phyloP scores from a whole-genome alignment of 2,888 invertebrate species.

The Oeneis ivallda region DNA sequence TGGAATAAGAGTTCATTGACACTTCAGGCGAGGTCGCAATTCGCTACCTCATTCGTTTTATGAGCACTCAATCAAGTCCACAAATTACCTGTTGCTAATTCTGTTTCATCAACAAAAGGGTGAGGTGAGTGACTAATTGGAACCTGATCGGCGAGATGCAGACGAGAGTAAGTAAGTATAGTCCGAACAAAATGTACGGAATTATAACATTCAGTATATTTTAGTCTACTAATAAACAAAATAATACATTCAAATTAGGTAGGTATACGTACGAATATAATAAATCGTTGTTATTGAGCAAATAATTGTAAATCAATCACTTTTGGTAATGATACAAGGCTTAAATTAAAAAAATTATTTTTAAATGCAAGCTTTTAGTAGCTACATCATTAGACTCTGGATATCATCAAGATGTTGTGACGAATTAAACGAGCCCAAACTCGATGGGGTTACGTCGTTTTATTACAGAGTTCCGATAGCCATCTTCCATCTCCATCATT shows the following conservation, averaged over 20 bases:
- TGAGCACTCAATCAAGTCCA: constrained; percentile 46
- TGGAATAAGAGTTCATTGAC: constrained; percentile 41
- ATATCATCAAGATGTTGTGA: too few relatives aligned
- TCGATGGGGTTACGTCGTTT: too few relatives aligned
- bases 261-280: neutral
- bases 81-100: constrained; percentile 45
- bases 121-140: constrained; percentile 36
- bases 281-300: too few relatives aligned
- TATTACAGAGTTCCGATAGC: too few relatives aligned
- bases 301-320: too few relatives aligned
- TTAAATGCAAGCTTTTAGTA: too few relatives aligned
- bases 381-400: too few relatives aligned
- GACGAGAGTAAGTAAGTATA: constrained; percentile 2
- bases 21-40: constrained; percentile 38
- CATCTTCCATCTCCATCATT: too few relatives aligned
- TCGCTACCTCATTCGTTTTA: constrained; percentile 46
- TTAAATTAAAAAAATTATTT: too few relatives aligned
- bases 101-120: constrained; percentile 38
- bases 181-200: constrained; percentile 9
- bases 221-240: neutral
- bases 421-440: too few relatives aligned
- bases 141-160: constrained; percentile 28
- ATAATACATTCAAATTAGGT: neutral
- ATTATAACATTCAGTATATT: neutral
- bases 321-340: too few relatives aligned